These are phyloP conservation scores for Excalfactoria chinensis DNA, from an alignment of 2,113 vertebrate genomes.

Conservation along the genomic window DNA sequence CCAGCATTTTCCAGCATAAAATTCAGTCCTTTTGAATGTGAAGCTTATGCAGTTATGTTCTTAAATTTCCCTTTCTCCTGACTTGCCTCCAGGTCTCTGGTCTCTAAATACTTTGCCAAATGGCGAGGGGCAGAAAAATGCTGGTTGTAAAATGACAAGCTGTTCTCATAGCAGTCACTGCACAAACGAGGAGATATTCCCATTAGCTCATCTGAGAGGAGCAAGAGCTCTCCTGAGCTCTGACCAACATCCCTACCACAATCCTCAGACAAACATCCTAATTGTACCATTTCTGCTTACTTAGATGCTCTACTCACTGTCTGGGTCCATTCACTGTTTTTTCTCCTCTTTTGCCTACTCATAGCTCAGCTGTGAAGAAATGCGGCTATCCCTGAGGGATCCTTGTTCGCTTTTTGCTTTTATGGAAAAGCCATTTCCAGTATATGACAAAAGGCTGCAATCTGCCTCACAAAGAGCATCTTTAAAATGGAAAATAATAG, in stretches of 20 bases:
- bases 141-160: not conserved
- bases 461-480: not conserved
- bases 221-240: not conserved
- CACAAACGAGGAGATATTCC: not conserved
- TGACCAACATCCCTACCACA: not conserved
- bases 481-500: not conserved
- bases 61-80: not conserved
- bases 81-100: not conserved
- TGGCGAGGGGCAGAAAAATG: not conserved
- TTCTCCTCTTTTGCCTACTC: not conserved
- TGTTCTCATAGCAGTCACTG: not conserved
- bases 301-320: not conserved
- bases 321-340: not conserved
- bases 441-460: not conserved
- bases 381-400: not conserved
- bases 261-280: not conserved
- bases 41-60: not conserved
- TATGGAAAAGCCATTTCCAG: conserved; percentile 16
- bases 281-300: not conserved
- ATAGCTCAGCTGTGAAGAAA: not conserved
- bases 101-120: not conserved
- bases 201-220: not conserved
- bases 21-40: not conserved
- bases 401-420: conserved; percentile 13
- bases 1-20: not conserved